A percentile compares a stretch with the other conserved stretches of the same genome.
Evolutionary conservation across 2,797 vertebrate genomes (phyloP).

Genomic region (Brotogeris chrysoptera): DNA sequence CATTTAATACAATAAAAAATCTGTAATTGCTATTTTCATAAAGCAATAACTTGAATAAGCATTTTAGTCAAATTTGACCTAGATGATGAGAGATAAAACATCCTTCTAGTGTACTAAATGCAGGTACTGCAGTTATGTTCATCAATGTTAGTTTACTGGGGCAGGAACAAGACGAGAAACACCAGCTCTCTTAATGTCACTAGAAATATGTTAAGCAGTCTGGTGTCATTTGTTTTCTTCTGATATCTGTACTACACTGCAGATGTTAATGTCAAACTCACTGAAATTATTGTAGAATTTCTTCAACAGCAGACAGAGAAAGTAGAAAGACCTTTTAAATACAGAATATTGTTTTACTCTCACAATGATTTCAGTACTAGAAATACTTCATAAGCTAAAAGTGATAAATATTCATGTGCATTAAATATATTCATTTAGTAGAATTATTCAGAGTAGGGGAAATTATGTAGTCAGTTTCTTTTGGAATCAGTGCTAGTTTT

Average conservation of each 20-base stretch:
- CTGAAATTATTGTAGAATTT: background rate
- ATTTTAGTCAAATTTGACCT: background rate
- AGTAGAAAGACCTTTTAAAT: slow-evolving; percentile 31
- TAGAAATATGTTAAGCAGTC: background rate
- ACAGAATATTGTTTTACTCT: slow-evolving; percentile 24
- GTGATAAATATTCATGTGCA: slow-evolving; percentile 57
- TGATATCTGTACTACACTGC: background rate
- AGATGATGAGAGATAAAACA: background rate
- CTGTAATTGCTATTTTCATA: background rate
- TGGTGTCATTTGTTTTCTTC: background rate
- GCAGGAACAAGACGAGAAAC: background rate
- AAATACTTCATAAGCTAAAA: slow-evolving; percentile 34
- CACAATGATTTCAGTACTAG: slow-evolving; percentile 7
- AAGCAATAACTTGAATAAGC: background rate
- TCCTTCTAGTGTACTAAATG: background rate
- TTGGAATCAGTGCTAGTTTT: slow-evolving; percentile 32
- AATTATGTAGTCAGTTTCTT: slow-evolving; percentile 63
- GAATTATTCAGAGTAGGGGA: slow-evolving; percentile 53
- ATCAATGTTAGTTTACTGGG: background rate
- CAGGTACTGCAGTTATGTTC: background rate
- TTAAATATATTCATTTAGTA: slow-evolving; percentile 53
- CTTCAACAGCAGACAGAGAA: background rate
- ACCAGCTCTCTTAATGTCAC: background rate
- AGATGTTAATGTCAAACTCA: background rate
- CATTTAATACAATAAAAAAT: background rate